Evolutionary conservation across 1,140 invertebrate genomes (phyloP).

Genomic region (Drosophila athabasca): DNA sequence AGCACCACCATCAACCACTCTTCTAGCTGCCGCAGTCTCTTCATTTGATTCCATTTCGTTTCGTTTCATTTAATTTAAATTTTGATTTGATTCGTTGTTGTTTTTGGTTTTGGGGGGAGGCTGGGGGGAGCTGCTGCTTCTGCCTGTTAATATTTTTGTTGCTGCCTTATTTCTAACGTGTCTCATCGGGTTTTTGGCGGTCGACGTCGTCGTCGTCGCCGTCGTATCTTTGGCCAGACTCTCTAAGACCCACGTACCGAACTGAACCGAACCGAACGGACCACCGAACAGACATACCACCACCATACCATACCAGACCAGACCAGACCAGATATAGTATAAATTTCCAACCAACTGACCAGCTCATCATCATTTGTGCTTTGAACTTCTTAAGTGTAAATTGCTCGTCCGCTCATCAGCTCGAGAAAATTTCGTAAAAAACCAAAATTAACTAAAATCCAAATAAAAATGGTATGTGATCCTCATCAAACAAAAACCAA

Average conservation of each 20-base stretch:
- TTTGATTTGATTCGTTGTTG: constrained; percentile 73
- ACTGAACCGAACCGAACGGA: constrained; percentile 48
- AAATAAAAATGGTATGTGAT: constrained; percentile 70
- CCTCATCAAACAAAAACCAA: background rate
- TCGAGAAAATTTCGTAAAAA: constrained; percentile 69
- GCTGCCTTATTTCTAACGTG: constrained; percentile 72
- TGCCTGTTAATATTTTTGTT: constrained; percentile 37
- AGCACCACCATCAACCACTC: constrained; percentile 13
- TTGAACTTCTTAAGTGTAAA: constrained; percentile 83
- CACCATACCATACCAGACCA: constrained; percentile 29
- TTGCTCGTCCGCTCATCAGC: constrained; percentile 69
- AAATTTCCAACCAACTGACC: constrained; percentile 77
- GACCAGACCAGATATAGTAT: constrained; percentile 72
- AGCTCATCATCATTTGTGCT: constrained; percentile 83
- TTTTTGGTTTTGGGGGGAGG: constrained; percentile 40
- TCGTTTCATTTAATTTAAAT: constrained; percentile 78
- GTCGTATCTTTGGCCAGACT: constrained; percentile 42
- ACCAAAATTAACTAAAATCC: constrained; percentile 8
- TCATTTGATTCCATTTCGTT: constrained; percentile 35
- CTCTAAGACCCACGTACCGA: constrained; percentile 69
- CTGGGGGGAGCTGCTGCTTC: constrained; percentile 26
- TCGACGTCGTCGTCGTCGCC: constrained; percentile 42
- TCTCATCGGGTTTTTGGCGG: constrained; percentile 76
- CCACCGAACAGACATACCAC: constrained; percentile 38
- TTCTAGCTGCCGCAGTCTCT: constrained; percentile 50